Base-by-base conservation (phyloP, 2,113 vertebrate genomes). In the Kryptolebias marmoratus region DNA sequence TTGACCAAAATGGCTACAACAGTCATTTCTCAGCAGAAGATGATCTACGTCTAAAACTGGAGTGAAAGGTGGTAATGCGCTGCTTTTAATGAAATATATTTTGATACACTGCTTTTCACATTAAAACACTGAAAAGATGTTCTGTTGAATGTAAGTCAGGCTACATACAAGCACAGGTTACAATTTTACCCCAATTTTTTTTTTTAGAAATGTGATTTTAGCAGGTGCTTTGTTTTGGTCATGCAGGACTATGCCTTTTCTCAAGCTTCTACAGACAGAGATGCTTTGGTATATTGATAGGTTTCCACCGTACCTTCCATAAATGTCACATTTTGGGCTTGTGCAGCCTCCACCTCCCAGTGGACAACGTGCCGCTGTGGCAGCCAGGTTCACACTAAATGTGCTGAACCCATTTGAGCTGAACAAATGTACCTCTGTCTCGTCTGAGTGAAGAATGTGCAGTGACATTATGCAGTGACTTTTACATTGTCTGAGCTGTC, bases 381-480 rank as follows among this genome's bases (percentile, higher is more conserved):
- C 18, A 18, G 15, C 58, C 60, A 31, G 45, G 45, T 31, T 64
- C 45, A 64, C 62, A 50, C 28, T 28, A 32, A 50, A n/a, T 11
- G n/a, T 36, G 9, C 9, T 64, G 11, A 52, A 52, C 47, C 30
- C 30, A 36, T 64, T 11, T 36, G 48, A 64, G 48, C 47, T 9
- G 5, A 36, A 64, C 48, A 22, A 22, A 50, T 52, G 48, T n/a
- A 13, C 31, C 62, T 52, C 50, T 27, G 44, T 48, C 28, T 48
- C 11, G 1, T 50, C 11, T 9, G 31, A 65, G 31, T 39, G 30
- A 12, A 65, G 30, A 65, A 65, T 39, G 30, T 42, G 61, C 61
- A 64, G 61, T 64, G 61, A 12, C 61, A 39, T 65, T 53, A 39
- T 27, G 49, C 1, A 53, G 18, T 53, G 45, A 32, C 14, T 49